Evolutionary conservation across 2,888 invertebrate species (phyloP), one percentile per base, ranked within the genome.

Genomic region (Cryptus armator): DNA sequence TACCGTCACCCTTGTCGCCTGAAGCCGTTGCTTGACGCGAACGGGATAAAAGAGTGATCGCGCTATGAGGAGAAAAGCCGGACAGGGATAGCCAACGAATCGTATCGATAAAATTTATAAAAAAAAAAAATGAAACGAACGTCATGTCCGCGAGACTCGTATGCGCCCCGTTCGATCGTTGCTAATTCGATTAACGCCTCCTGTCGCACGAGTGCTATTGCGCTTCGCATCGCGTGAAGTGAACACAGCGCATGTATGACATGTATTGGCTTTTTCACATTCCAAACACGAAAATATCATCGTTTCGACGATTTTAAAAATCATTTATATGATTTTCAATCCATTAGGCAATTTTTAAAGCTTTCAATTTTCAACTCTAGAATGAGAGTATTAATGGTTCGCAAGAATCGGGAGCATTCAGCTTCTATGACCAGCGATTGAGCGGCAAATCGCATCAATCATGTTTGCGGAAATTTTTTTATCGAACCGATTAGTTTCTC

Each of bases 121-220:
- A 62, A 62, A 62, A 24, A 62, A 62, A 62, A 14, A 62, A 32
- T 10, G 19, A n/a, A 48, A 62, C 56, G 70, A 64, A 46, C 46
- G 19, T 9, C 10, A 46, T 48, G 16, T 46, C 37, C 44, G 48
- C 46, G 16, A 32, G 12, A 29, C 16, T 48, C 67, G 16, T 29
- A 44, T 32, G 14, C 62, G 44, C 43, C 46, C n/a, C 79, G 48
- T 64, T 71, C 81, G 24, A 77, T 66, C 76, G 64, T 77, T 29
- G 19, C 76, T 77, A 77, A 82, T 82, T 82, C 76, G 64, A 82
- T 82, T 77, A 71, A 66, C 64, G 71, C 53, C 6, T 37, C 56
- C 29, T 43, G 3, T n/a, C 59, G 24, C 29, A 32, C 32, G 32
- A 12, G 29, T 32, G n/a, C 59, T 62, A 14, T 62, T 32, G 32